Evolutionary conservation across 1,140 invertebrate genomes (phyloP).

Genomic region (Notospermus geniculatus): DNA sequence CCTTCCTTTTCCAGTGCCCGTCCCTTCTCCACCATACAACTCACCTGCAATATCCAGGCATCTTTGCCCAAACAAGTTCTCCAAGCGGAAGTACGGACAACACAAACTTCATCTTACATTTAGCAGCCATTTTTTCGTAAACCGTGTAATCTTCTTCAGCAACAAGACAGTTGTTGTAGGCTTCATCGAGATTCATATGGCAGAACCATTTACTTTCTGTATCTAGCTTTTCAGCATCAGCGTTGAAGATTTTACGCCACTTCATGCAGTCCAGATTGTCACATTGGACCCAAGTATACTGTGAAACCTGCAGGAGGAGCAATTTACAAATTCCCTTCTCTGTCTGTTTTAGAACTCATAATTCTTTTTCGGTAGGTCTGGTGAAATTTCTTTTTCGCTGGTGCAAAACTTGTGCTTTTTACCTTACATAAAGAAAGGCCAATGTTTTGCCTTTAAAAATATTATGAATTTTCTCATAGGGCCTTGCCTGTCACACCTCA

Average conservation of each 20-base stretch:
- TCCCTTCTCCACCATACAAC: not conserved
- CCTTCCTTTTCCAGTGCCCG: not conserved
- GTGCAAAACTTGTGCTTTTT: too few species aligned
- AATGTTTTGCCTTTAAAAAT: too few species aligned
- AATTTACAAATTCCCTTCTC: too few species aligned
- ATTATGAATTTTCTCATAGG: too few species aligned
- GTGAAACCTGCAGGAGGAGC: constrained; percentile 30
- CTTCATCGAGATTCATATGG: constrained; percentile 31
- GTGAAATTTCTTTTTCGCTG: too few species aligned
- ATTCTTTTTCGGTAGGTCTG: too few species aligned
- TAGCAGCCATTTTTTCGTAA: constrained; percentile 36
- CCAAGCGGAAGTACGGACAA: constrained; percentile 30
- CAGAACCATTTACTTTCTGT: constrained; percentile 36
- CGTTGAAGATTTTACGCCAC: constrained; percentile 31
- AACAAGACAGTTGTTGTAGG: constrained; percentile 23
- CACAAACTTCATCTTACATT: constrained; percentile 29
- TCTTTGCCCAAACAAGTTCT: constrained; percentile 39
- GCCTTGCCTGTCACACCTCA: too few species aligned
- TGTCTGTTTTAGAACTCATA: too few species aligned
- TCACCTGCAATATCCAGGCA: constrained; percentile 42
- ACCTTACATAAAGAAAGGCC: too few species aligned
- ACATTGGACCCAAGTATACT: constrained; percentile 40
- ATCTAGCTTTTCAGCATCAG: constrained; percentile 11
- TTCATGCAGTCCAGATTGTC: constrained; percentile 39
- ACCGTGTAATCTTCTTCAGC: constrained; percentile 30